These are phyloP conservation scores for Alosa sapidissima DNA, from an alignment of 2,797 vertebrate species.

Conservation along the genomic window DNA sequence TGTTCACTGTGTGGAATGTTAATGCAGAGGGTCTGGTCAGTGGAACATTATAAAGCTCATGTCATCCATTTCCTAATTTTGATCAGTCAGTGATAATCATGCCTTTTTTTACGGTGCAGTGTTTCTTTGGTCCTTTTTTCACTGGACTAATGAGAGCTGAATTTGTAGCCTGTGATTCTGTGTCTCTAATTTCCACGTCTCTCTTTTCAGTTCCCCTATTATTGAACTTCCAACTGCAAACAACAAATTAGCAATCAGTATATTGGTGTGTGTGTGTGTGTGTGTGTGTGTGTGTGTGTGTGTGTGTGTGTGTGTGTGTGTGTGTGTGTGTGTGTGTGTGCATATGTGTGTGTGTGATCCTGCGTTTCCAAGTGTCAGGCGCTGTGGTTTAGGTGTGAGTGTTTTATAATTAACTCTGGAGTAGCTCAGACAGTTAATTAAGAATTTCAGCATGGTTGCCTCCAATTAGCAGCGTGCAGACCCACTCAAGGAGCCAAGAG, in stretches of 20 bases:
- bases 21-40: neutral
- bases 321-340: neutral
- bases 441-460: slow-evolving; percentile 82
- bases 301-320: slow-evolving; percentile 29
- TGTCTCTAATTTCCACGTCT: neutral
- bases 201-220: neutral
- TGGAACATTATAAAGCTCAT: neutral
- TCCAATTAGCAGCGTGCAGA: slow-evolving; percentile 80
- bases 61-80: neutral
- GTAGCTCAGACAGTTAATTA: slow-evolving; percentile 82
- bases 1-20: neutral
- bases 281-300: slow-evolving; percentile 28
- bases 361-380: slow-evolving; percentile 67
- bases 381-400: slow-evolving; percentile 73
- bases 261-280: neutral
- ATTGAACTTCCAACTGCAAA: neutral
- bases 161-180: neutral
- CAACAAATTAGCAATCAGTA: slow-evolving; percentile 4
- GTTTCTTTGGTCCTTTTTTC: neutral
- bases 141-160: neutral
- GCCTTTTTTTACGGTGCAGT: neutral
- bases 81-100: neutral
- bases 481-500: slow-evolving; percentile 66
- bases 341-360: slow-evolving; percentile 40
- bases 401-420: slow-evolving; percentile 85